A percentile compares a stretch with the other conserved stretches of the same genome.
Conservation (phyloP, 2,113 vertebrate species). For the Heteronetta atricapilla region DNA sequence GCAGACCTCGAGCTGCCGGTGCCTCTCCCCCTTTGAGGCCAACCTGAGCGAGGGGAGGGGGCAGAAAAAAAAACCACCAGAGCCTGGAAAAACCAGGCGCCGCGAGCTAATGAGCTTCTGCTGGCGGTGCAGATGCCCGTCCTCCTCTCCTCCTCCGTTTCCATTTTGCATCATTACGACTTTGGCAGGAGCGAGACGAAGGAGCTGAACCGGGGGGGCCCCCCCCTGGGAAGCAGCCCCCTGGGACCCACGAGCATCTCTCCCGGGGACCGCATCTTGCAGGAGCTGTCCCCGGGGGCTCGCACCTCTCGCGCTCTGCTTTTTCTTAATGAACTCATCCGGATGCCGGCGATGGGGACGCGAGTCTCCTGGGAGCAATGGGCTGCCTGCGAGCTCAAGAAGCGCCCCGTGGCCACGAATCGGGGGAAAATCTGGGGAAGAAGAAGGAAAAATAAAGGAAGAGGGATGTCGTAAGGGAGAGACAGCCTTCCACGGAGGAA, state of each 20-base stretch:
- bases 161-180: accelerated
- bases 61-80: not conserved
- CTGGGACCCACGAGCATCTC: not conserved
- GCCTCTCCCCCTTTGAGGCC: not conserved
- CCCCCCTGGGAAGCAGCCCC: not conserved
- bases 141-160: not conserved
- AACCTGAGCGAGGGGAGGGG: not conserved
- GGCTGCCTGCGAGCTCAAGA: not conserved
- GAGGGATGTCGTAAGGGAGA: not conserved
- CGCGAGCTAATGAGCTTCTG: not conserved
- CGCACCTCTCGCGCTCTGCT: slow-evolving; percentile 16
- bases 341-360: not conserved
- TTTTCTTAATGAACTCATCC: slow-evolving; percentile 70
- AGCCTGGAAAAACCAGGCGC: not conserved
- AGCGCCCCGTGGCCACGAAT: accelerated
- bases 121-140: not conserved
- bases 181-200: not conserved
- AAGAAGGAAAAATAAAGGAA: not conserved
- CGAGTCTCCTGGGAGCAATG: not conserved
- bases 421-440: not conserved
- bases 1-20: accelerated
- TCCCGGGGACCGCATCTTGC: not conserved
- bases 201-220: not conserved
- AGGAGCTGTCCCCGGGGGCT: not conserved
- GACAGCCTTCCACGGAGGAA: not conserved